Evolutionary conservation across 2,888 invertebrate species (phyloP).

Genomic region (Candidula unifasciata): DNA sequence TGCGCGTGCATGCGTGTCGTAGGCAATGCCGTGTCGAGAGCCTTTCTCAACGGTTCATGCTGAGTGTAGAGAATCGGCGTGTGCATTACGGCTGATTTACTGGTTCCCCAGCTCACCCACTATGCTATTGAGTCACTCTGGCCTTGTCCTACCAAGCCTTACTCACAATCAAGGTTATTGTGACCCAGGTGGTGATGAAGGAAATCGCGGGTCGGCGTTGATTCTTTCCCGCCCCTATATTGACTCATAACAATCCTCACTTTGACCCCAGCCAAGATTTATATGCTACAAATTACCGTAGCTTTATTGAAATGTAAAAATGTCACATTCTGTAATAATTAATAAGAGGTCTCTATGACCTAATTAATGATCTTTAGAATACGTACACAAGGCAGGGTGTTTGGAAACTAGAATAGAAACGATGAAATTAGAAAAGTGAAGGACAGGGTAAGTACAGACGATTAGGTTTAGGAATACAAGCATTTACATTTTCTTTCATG

Average conservation of each 20-base stretch:
- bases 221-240: neutral
- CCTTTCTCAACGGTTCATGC: neutral
- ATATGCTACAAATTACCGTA: too few species aligned
- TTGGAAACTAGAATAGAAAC: too few species aligned
- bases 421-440: too few species aligned
- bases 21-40: neutral
- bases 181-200: constrained; percentile 28
- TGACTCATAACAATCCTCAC: neutral
- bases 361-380: too few species aligned
- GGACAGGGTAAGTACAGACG: too few species aligned
- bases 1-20: constrained; percentile 35
- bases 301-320: too few species aligned
- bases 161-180: constrained; percentile 33
- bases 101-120: neutral
- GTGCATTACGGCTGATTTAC: constrained; percentile 25
- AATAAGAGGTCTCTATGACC: too few species aligned
- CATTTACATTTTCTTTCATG: too few species aligned
- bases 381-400: too few species aligned
- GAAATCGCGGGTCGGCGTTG: neutral
- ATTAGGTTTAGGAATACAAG: too few species aligned
- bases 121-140: constrained; percentile 13
- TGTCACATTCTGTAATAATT: too few species aligned
- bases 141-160: constrained; percentile 13
- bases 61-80: neutral
- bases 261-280: neutral